These are phyloP conservation scores for Forbesichthys papilliferus DNA, from an alignment of 2,113 vertebrate genomes.

Conservation along the genomic window DNA sequence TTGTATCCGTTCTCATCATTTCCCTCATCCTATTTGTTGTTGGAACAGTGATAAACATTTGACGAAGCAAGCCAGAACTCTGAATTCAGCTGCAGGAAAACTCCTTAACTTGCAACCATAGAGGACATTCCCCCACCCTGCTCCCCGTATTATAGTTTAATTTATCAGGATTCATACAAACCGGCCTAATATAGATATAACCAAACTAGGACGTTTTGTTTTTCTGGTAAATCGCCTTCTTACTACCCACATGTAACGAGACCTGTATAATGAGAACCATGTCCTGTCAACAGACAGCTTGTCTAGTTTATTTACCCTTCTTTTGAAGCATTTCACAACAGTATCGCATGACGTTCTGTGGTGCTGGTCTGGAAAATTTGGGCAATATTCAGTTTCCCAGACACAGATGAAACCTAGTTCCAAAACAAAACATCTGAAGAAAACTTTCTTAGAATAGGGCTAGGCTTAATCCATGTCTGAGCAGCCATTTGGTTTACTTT, in stretches of 20 bases:
- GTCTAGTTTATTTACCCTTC: constrained; percentile 28
- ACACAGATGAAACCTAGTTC: too few species aligned
- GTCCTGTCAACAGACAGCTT: constrained; percentile 35
- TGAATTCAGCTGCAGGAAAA: constrained; percentile 91
- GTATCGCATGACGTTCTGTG: neutral
- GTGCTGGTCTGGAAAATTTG: neutral
- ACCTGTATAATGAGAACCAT: too few species aligned
- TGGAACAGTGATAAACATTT: constrained; percentile 90
- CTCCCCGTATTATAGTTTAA: constrained; percentile 37
- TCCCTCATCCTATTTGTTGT: constrained; percentile 36
- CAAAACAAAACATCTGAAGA: too few species aligned
- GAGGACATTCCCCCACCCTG: constrained; percentile 2
- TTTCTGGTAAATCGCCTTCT: constrained; percentile 53
- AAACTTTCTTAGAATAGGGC: too few species aligned
- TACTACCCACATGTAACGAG: too few species aligned
- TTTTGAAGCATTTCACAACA: constrained; percentile 24
- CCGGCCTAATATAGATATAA: constrained; percentile 57
- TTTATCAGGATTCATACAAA: constrained; percentile 24
- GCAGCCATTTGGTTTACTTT: constrained; percentile 2
- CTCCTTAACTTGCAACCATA: constrained; percentile 90
- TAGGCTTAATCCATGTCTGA: too few species aligned
- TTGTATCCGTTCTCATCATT: neutral
- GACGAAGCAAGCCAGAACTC: constrained; percentile 96
- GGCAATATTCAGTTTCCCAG: neutral
- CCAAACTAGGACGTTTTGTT: constrained; percentile 63